phyloP scores from a whole-genome alignment of 2,888 invertebrate species.

The Caenorhabditis imperialis region DNA sequence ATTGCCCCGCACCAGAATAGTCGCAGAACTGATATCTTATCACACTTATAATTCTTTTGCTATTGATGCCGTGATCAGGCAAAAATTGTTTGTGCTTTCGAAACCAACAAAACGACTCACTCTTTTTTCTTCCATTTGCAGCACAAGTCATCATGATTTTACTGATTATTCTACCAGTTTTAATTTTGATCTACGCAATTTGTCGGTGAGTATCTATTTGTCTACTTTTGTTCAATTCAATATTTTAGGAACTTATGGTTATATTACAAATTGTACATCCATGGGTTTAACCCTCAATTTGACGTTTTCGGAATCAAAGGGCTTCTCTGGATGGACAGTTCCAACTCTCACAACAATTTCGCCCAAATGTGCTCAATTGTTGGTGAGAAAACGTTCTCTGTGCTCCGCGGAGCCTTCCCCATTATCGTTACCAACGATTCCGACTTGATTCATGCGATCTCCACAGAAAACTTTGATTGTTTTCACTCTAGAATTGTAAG shows the following conservation, averaged over 20 bases:
- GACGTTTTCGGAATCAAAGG: slow-evolving; percentile 47
- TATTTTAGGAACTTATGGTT: slow-evolving; percentile 15
- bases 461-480: slow-evolving; percentile 54
- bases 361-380: slow-evolving; percentile 24
- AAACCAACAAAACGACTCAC: slow-evolving; percentile 5
- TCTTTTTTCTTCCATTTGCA: slow-evolving; percentile 2
- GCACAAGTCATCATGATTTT: slow-evolving; percentile 33
- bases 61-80: slow-evolving; percentile 13
- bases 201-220: slow-evolving; percentile 8
- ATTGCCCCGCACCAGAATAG: slow-evolving; percentile 17
- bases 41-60: slow-evolving; percentile 11
- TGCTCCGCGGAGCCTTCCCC: slow-evolving; percentile 54
- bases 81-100: slow-evolving; percentile 25
- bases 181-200: slow-evolving; percentile 10
- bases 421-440: slow-evolving; percentile 58
- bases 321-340: slow-evolving; percentile 30
- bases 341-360: slow-evolving; percentile 25
- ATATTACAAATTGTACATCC: slow-evolving; percentile 22
- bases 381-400: slow-evolving; percentile 52
- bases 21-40: slow-evolving; percentile 33
- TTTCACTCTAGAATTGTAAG: slow-evolving; percentile 62
- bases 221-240: too few relatives aligned
- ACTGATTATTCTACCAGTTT: slow-evolving; percentile 9
- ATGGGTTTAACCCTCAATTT: slow-evolving; percentile 40
- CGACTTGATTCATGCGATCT: slow-evolving; percentile 60